Base-by-base conservation (phyloP, 1,140 invertebrate genomes). In the Drosophila dunni region DNA sequence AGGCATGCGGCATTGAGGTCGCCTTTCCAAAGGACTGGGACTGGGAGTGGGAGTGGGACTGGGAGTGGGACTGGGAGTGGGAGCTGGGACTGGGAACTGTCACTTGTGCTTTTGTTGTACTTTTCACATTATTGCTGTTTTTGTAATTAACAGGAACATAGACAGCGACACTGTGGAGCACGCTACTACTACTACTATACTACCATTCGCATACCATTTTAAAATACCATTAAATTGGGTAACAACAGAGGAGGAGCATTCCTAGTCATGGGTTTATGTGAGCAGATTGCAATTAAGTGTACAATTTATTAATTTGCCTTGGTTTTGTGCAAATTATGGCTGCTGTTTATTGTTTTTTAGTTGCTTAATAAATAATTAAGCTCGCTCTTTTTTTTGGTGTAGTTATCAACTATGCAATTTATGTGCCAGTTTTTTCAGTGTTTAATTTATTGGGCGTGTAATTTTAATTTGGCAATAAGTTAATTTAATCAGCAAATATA, bases 91-190 rank as follows among this genome's bases (percentile, higher is more conserved):
- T 46, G 57, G 24, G 60, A 36, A 63, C 48, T 72, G 69, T 67
- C 63, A 72, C 68, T 71, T 71, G 67, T 51, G 61, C 67, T 71
- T 74, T 53, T 65, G 66, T 75, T 84, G 74, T 81, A 65, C 68
- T 75, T 78, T 74, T 68, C 63, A 69, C 63, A 69, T 78, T 85
- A 81, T 85, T 81, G 73, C 54, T 24, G 57, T 75, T 29, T 29
- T 29, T 78, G 82, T 85, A 85, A 85, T 85, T 85, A 85, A 85
- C 81, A 82, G 53, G 68, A 73, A 36, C 58, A 75, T 60, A 80
- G 77, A 80, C 78, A 78, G 45, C 38, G 29, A 63, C 44, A 48
- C 50, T 8, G 15, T 20, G 38, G 56, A 17, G 36, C n/a, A 33
- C 29, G 11, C 20, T 29, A 20, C 17, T 20, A 20, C n/a, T n/a